Evolutionary conservation across 2,888 invertebrate species (phyloP), one percentile per base, ranked within the genome.

Genomic region (Dryobotodes eremita): DNA sequence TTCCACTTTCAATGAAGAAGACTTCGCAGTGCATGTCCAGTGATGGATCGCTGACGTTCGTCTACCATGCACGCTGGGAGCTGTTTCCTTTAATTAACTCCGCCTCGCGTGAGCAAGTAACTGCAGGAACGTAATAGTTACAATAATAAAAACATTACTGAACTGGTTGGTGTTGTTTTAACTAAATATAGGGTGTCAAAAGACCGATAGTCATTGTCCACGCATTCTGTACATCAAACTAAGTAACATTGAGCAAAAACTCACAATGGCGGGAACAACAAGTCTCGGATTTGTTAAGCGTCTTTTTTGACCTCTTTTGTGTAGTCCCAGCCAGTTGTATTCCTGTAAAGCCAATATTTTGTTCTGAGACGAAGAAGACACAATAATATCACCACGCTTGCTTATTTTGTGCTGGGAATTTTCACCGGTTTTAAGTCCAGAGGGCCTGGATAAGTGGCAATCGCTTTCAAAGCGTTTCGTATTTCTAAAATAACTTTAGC

Each of bases 1-100:
- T 20, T 17, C 48, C 20, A 46, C 15, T 48, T 57, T 23, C 36
- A 31, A 71, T 73, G 48, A 86, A 82, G 83, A 85, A 69, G 66
- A 75, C 62, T 62, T 68, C 11, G 53, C 42, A 66, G 64, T 84
- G 86, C 84, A 86, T 86, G 84, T 76, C 87, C 68, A 20, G 80
- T 85, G 87, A 85, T 86, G 64, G 87, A 85, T 86, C 55, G 42
- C 77, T 71, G 85, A 84, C 77, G 64, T 53, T 3, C 64, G 61
- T 81, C 72, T 64, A 26, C 62, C 75, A 77, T 72, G 84, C 80
- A 46, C 57, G n/a, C 66, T 61, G 66, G 13, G 48, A 69, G 57
- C 80, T 86, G 87, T 74, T 85, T 85, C 85, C 85, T 80, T 87
- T 87, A 84, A 85, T 87, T 84, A 85, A 84, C 75, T 77, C 17